Conservation (phyloP, 2,113 vertebrate genomes). For the Bubo bubo region DNA sequence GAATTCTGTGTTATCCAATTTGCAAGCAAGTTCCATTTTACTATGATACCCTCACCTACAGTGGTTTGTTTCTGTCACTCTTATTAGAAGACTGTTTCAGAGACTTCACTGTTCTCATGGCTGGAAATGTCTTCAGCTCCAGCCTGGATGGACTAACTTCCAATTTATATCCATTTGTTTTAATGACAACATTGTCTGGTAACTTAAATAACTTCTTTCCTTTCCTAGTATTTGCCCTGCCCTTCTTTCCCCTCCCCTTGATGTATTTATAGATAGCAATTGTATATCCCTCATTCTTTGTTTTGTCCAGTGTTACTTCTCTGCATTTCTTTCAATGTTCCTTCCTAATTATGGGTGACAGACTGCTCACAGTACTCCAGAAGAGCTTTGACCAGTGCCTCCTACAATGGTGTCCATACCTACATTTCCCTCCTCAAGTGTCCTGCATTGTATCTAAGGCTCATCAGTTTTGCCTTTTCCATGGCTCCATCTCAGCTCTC, state of each 20-base stretch:
- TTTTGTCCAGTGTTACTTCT: neutral
- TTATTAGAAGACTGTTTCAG: neutral
- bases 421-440: neutral
- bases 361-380: neutral
- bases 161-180: slow-evolving; percentile 65
- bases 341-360: neutral
- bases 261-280: slow-evolving; percentile 63
- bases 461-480: neutral
- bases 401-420: neutral
- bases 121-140: neutral
- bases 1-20: neutral
- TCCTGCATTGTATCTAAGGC: neutral
- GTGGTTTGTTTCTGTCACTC: neutral
- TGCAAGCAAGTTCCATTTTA: slow-evolving; percentile 8
- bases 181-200: slow-evolving; percentile 62
- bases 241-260: slow-evolving; percentile 43
- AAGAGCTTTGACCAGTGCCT: neutral
- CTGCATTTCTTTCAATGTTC: neutral
- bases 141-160: neutral
- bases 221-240: slow-evolving; percentile 54
- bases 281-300: slow-evolving; percentile 28
- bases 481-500: neutral
- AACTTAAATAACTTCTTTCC: slow-evolving; percentile 63
- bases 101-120: neutral
- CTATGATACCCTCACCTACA: neutral